Evolutionary conservation across 2,113 vertebrate genomes (phyloP).

Genomic region (Oriolus oriolus): DNA sequence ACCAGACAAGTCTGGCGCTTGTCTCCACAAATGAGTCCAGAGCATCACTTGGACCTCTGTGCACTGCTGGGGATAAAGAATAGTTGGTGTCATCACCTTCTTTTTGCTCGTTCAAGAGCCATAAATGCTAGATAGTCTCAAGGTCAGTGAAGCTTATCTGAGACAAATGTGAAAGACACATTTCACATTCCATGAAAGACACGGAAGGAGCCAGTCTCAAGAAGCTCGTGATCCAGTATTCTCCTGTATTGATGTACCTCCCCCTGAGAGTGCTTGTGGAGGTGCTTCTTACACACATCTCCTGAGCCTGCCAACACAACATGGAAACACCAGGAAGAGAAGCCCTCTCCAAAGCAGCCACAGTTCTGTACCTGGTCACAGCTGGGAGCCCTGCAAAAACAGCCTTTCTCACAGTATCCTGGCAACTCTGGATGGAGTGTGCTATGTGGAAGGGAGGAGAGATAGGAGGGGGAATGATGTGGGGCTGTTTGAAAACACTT

Average conservation of each 20-base stretch:
- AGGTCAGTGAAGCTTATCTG: neutral
- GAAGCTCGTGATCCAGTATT: neutral
- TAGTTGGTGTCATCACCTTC: neutral
- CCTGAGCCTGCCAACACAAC: accelerated
- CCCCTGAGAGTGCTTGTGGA: neutral
- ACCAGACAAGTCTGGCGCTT: neutral
- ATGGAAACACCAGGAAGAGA: neutral
- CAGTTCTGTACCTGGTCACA: neutral
- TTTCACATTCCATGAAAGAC: neutral
- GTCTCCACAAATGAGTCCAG: neutral
- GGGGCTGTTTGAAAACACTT: neutral
- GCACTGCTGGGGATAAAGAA: neutral
- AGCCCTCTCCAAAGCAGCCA: neutral
- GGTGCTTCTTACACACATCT: neutral
- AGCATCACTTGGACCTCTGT: neutral
- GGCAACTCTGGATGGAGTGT: neutral
- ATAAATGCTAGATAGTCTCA: neutral
- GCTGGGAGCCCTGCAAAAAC: neutral
- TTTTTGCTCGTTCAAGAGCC: neutral
- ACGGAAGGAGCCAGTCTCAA: neutral
- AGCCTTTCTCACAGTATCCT: neutral
- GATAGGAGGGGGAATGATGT: neutral
- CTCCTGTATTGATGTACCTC: neutral
- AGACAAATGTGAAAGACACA: neutral
- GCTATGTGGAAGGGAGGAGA: neutral